Percentiles rank a stretch among this genome's conserved stretches.
phyloP scores from a whole-genome alignment of 2,888 invertebrate species.

The Catocala nupta region DNA sequence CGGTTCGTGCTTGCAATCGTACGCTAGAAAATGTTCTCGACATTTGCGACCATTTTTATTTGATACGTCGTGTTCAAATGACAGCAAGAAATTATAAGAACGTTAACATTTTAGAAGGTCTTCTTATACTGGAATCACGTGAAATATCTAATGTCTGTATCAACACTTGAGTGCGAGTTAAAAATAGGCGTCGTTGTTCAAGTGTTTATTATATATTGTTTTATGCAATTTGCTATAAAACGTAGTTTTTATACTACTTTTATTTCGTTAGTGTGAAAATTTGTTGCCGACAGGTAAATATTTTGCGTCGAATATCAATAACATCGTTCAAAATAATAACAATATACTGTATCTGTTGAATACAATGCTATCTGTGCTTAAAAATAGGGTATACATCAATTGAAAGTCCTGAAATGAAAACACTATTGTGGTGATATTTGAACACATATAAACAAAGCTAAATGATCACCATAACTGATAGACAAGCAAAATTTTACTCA shows the following conservation, averaged over 20 bases:
- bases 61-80: constrained; percentile 43
- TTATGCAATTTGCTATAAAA: constrained; percentile 11
- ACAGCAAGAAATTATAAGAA: constrained; percentile 16
- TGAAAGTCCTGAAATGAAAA: no score
- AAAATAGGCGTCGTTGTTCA: constrained; percentile 25
- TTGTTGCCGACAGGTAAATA: background rate
- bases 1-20: constrained; percentile 62
- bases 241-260: background rate
- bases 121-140: constrained; percentile 25
- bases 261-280: constrained; percentile 2
- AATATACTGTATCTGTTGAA: background rate
- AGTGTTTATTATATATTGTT: constrained; percentile 21
- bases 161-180: constrained; percentile 23
- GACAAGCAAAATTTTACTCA: constrained; percentile 11
- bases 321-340: background rate
- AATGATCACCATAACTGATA: background rate
- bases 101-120: constrained; percentile 26
- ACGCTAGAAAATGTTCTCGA: constrained; percentile 59
- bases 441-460: constrained; percentile 6
- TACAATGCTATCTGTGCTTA: background rate
- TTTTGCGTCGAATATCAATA: background rate
- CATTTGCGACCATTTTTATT: constrained; percentile 54
- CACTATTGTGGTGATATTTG: no score
- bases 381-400: no score
- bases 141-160: constrained; percentile 20